Evolutionary conservation across 2,888 invertebrate species (phyloP).

Genomic region (Neoscelio sp.): DNA sequence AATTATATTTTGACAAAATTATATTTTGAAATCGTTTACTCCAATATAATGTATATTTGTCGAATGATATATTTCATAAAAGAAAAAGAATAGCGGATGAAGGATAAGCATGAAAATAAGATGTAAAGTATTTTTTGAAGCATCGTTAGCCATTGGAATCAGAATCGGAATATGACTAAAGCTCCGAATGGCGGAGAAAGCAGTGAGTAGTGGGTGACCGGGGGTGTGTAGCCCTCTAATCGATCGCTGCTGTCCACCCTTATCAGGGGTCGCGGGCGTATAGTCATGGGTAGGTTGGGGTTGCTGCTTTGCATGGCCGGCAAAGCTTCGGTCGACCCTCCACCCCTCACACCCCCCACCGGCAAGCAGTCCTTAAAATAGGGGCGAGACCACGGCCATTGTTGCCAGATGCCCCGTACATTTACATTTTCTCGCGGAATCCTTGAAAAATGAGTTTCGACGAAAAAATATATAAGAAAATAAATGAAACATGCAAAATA

Average conservation of each 20-base stretch:
- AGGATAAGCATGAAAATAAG: constrained; percentile 51
- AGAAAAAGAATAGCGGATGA: constrained; percentile 22
- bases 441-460: constrained; percentile 81
- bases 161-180: constrained; percentile 76
- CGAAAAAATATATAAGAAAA: constrained; percentile 42
- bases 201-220: constrained; percentile 72
- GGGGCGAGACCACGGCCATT: constrained; percentile 83
- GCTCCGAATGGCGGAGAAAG: constrained; percentile 70
- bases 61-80: constrained; percentile 21
- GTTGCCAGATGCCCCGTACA: constrained; percentile 83
- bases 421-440: constrained; percentile 83
- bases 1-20: too few relatives aligned
- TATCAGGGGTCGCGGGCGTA: constrained; percentile 78
- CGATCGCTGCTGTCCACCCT: constrained; percentile 83
- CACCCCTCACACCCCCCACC: constrained; percentile 58
- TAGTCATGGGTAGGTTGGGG: constrained; percentile 69
- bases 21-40: too few relatives aligned
- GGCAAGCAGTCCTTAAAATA: constrained; percentile 82
- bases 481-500: constrained; percentile 47
- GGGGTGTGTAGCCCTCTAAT: constrained; percentile 82
- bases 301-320: constrained; percentile 81
- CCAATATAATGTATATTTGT: too few relatives aligned
- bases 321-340: constrained; percentile 71
- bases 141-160: constrained; percentile 77
- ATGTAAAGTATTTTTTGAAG: constrained; percentile 60